Conservation (phyloP, 1,140 invertebrate genomes). For the Phenacoccus solenopsis region DNA sequence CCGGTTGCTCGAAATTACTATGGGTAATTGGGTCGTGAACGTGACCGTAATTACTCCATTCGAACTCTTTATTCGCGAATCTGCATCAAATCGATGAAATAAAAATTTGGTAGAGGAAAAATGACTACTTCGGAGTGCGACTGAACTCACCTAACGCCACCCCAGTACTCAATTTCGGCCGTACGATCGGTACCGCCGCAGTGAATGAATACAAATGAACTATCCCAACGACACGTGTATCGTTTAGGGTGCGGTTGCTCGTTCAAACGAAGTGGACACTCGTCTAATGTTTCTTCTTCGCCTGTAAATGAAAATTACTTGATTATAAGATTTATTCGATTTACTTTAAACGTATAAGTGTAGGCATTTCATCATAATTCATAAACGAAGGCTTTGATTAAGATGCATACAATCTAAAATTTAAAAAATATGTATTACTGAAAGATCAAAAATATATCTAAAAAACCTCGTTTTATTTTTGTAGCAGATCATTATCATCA, state of each 20-base stretch:
- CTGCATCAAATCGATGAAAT: constrained; percentile 32
- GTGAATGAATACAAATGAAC: constrained; percentile 84
- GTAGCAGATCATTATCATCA: too few species aligned
- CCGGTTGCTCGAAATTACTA: constrained; percentile 46
- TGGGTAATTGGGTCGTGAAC: constrained; percentile 69
- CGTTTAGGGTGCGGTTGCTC: constrained; percentile 73
- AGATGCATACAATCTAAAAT: too few species aligned
- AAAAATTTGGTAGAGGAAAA: background rate
- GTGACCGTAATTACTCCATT: constrained; percentile 66
- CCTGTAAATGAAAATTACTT: constrained; percentile 48
- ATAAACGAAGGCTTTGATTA: too few species aligned
- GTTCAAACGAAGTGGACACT: constrained; percentile 79
- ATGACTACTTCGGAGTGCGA: background rate
- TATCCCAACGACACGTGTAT: constrained; percentile 75
- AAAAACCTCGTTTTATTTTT: too few species aligned
- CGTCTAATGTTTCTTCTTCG: constrained; percentile 66
- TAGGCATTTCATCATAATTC: too few species aligned
- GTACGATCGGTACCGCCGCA: constrained; percentile 65
- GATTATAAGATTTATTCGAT: too few species aligned
- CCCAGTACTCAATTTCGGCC: constrained; percentile 75
- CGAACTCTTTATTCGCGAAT: constrained; percentile 79
- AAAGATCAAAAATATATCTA: too few species aligned
- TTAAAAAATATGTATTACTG: too few species aligned
- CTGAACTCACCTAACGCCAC: constrained; percentile 55
- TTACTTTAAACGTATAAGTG: too few species aligned